Percentiles rank a stretch among this genome's conserved stretches.
These are phyloP conservation scores for Trichoplusia ni DNA, from an alignment of 1,140 invertebrate genomes.

Conservation along the genomic window DNA sequence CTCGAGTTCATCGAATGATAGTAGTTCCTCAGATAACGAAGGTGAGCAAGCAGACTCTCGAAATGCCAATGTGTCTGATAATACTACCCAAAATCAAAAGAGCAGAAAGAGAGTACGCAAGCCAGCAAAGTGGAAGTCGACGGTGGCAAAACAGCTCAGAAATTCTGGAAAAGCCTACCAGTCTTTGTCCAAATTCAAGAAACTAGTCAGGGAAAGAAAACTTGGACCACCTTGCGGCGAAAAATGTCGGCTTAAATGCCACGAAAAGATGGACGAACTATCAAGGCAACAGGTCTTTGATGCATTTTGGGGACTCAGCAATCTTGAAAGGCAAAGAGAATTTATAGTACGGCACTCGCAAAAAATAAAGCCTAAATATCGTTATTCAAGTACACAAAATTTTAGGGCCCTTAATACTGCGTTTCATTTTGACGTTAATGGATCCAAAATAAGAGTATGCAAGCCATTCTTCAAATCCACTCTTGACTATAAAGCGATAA, in stretches of 20 bases:
- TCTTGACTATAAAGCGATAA: too few relatives aligned
- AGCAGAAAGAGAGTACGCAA: neutral
- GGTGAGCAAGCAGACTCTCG: neutral
- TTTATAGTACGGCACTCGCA: too few relatives aligned
- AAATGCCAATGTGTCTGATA: neutral
- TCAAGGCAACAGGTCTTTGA: too few relatives aligned
- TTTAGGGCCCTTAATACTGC: too few relatives aligned
- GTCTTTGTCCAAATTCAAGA: conserved; percentile 30
- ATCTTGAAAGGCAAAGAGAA: conserved; percentile 41
- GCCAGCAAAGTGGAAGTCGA: conserved; percentile 22
- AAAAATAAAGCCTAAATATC: too few relatives aligned
- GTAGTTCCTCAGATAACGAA: neutral
- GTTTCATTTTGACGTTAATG: too few relatives aligned
- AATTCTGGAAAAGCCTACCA: conserved; percentile 37
- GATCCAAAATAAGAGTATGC: too few relatives aligned
- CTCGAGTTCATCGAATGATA: neutral
- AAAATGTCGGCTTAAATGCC: too few relatives aligned
- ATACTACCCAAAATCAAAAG: neutral
- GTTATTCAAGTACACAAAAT: too few relatives aligned
- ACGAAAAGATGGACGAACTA: too few relatives aligned
- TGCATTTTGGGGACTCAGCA: too few relatives aligned
- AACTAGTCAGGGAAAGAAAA: conserved; percentile 33
- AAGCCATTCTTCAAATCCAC: too few relatives aligned
- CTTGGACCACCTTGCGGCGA: conserved; percentile 37
- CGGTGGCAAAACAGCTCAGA: conserved; percentile 33